A percentile compares a stretch with the other conserved stretches of the same genome.
These are phyloP conservation scores for Hapalemur alaotrensis DNA, from an alignment of 2,797 vertebrate species.

Conservation along the genomic window DNA sequence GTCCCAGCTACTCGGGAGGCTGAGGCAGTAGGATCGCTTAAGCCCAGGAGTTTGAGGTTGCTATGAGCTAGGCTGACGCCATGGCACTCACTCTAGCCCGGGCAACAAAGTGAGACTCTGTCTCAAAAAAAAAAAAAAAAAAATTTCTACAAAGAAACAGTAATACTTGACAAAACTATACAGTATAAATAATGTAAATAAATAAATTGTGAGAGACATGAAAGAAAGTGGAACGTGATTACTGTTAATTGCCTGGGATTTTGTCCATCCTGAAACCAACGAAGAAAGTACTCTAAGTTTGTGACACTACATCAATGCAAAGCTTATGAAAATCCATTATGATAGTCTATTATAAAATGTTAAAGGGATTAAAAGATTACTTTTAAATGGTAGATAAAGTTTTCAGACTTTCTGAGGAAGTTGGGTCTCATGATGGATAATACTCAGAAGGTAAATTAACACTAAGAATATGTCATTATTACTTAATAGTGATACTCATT, in stretches of 20 bases:
- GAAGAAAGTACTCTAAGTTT: constrained; percentile 32
- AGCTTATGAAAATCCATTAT: constrained; percentile 63
- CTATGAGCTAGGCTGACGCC: too few relatives aligned
- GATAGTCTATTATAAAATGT: constrained; percentile 61
- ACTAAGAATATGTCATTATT: constrained; percentile 69
- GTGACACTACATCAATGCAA: background rate
- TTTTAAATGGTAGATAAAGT: constrained; percentile 71
- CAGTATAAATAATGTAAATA: constrained; percentile 12
- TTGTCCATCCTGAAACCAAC: constrained; percentile 8
- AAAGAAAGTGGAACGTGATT: constrained; percentile 2
- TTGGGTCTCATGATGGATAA: constrained; percentile 59
- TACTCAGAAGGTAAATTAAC: constrained; percentile 65
- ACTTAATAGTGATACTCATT: constrained; percentile 54
- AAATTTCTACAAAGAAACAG: constrained; percentile 41
- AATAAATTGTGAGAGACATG: background rate
- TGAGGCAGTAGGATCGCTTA: too few relatives aligned
- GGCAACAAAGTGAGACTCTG: too few relatives aligned
- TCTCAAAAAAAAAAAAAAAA: too few relatives aligned
- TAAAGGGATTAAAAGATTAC: constrained; percentile 74
- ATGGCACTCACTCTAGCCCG: too few relatives aligned
- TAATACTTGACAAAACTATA: background rate
- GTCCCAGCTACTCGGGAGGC: too few relatives aligned
- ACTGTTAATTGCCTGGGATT: background rate
- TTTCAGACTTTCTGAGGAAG: constrained; percentile 62
- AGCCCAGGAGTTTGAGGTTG: too few relatives aligned